Base-by-base conservation (phyloP, 2,888 invertebrate species). In the Papilio demoleus region DNA sequence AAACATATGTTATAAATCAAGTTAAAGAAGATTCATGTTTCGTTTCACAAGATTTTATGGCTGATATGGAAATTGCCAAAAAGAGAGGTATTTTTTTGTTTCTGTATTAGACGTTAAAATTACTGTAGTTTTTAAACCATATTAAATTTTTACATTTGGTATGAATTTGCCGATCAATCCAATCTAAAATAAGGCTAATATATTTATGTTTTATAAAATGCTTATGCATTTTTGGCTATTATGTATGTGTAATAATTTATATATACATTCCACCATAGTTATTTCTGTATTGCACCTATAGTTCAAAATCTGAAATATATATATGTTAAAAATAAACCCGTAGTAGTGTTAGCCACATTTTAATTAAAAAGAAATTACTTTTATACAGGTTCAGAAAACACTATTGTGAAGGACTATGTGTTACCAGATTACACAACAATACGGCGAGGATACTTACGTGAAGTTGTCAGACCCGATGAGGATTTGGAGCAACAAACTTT, bases 1-100 rank as follows among this genome's bases (percentile, higher is more conserved):
- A 99, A 87, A 98, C 99, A 0, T 98, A 97, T 88, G 98, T 99
- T 0, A 98, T 99, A 59, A 99, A 99, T 88, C 99, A 99, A 90
- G 97, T 96, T 0, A 99, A 99, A 86, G 99, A 99, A 88, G 99
- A 99, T 84, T 95, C 97, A 0, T 99, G 99, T 84, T 99, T 95
- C 91, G 98, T 99, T 0, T 96, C 99, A 0, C 93, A 94, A 74
- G 93, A 99, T 82, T 98, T 98, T 79, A 94, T 94, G 78, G 90
- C 90, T 22, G 98, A 99, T 77, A 95, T 98, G 95, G 93, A 94
- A 68, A 94, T 94, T 59, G 95, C 97, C 19, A 93, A 92, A 71
- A 86, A 85, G 34, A 92, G 81, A 84, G 89, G 92, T 90, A 75
- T 45, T 38, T 36, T 36, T 38, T 38, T n/a, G 12, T 38, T 0